Percentiles rank a stretch among this genome's conserved stretches.
These are phyloP conservation scores for Cossypha caffra DNA, from an alignment of 2,797 vertebrate species.

Conservation along the genomic window DNA sequence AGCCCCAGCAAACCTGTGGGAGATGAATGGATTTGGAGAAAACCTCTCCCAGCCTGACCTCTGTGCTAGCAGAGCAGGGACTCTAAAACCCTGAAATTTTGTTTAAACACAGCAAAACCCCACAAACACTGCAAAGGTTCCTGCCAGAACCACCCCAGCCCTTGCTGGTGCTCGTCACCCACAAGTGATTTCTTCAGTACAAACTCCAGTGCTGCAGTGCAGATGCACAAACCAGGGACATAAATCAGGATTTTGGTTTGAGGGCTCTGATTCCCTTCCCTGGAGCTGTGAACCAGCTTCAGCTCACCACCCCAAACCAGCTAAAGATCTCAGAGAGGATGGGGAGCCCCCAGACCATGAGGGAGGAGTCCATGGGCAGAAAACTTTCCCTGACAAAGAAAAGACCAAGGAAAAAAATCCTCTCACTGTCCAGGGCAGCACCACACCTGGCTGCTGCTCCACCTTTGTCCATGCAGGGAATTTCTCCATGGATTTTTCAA, in stretches of 20 bases:
- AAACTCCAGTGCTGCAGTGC: background rate
- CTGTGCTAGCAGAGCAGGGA: rapidly evolving
- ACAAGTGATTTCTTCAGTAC: background rate
- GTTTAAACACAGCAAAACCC: rapidly evolving
- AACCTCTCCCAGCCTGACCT: background rate
- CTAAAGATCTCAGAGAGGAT: rapidly evolving
- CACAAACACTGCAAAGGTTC: background rate
- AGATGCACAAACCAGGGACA: background rate
- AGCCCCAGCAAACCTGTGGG: background rate
- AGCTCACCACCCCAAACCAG: rapidly evolving
- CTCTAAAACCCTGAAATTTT: rapidly evolving
- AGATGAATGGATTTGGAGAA: background rate
- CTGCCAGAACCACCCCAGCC: rapidly evolving
- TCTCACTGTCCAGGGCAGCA: background rate
- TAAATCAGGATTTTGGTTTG: rapidly evolving
- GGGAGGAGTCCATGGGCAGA: rapidly evolving
- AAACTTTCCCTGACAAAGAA: rapidly evolving
- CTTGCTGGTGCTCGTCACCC: rapidly evolving
- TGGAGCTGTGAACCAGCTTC: rapidly evolving
- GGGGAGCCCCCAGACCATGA: rapidly evolving
- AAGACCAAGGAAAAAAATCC: background rate
- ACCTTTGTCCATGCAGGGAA: rapidly evolving
- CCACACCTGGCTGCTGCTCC: rapidly evolving
- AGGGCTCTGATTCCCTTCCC: rapidly evolving
- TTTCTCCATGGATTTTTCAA: background rate